Conservation (phyloP, 2,888 invertebrate species). For the Frankliniella intonsa region DNA sequence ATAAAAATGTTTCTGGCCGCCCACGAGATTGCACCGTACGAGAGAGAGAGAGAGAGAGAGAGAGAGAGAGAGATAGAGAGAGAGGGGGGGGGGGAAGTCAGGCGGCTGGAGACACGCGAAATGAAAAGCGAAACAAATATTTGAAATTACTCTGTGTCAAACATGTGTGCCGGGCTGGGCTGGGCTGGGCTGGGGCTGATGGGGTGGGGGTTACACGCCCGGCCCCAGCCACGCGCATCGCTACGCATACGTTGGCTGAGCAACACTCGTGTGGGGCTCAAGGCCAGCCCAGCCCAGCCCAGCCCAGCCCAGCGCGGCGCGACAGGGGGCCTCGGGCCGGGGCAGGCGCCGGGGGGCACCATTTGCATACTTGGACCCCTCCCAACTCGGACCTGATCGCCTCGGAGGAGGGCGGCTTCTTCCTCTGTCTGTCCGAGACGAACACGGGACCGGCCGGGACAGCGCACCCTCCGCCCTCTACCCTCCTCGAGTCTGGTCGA, state of each 20-base stretch:
- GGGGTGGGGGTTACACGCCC: no score
- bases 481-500: no score
- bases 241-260: not conserved
- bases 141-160: no score
- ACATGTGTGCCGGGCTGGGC: no score
- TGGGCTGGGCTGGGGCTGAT: no score
- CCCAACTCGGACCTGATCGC: not conserved
- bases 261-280: no score
- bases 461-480: not conserved
- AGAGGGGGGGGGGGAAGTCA: not conserved
- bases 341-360: not conserved
- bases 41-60: conserved; percentile 1
- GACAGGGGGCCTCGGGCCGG: not conserved
- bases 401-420: not conserved
- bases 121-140: no score
- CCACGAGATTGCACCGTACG: no score
- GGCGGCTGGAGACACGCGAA: conserved; percentile 11
- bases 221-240: not conserved
- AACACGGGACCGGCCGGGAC: not conserved
- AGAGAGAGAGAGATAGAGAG: not conserved
- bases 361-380: conserved; percentile 11
- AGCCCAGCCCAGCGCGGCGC: not conserved
- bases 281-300: not conserved
- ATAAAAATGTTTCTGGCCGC: not conserved
- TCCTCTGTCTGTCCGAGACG: not conserved